Evolutionary conservation across 2,888 invertebrate genomes (phyloP), one percentile per base, ranked within the genome.

Genomic region (Leucophora obtusa): DNA sequence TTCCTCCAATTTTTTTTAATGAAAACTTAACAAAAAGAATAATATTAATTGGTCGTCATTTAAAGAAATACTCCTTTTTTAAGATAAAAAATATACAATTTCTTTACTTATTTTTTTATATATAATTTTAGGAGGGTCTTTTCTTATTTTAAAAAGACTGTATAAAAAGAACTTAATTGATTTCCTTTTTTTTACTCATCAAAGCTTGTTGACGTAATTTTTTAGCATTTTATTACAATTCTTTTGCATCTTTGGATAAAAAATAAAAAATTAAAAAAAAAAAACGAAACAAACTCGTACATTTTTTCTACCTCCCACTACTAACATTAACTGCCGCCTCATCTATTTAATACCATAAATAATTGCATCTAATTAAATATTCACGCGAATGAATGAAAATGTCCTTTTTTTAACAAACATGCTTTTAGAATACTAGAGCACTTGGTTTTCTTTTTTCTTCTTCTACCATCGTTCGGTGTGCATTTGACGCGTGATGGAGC

Each of bases 321-420:
- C 86, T 85, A 87, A 86, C 87, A 87, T 88, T 88, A 88, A 87
- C 77, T 81, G 77, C 87, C 88, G 88, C 88, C 89, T 88, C 88
- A 89, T 88, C 88, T 88, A 88, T 89, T 89, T 88, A 88, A 88
- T 89, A 89, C 88, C 88, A 88, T 88, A 89, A 88, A 88, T 88
- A 88, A 88, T 88, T 88, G 89, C 88, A 89, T 89, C 89, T 88
- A 88, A 88, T 88, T 88, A 88, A 88, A 88, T 88, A 89, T 88
- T 86, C 88, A 89, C 88, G 81, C 81, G 81, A 81, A 81, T 81
- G 87, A 89, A 88, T 88, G 89, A 88, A 88, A 88, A 88, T 88
- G 88, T 89, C 89, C 87, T 85, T 85, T 83, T 82, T 84, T 82
- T 66, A 69, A 73, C 74, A 70, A 72, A 78, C 71, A 78, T 72